phyloP scores from a whole-genome alignment of 2,113 vertebrate genomes.

The Malurus cyaneus region DNA sequence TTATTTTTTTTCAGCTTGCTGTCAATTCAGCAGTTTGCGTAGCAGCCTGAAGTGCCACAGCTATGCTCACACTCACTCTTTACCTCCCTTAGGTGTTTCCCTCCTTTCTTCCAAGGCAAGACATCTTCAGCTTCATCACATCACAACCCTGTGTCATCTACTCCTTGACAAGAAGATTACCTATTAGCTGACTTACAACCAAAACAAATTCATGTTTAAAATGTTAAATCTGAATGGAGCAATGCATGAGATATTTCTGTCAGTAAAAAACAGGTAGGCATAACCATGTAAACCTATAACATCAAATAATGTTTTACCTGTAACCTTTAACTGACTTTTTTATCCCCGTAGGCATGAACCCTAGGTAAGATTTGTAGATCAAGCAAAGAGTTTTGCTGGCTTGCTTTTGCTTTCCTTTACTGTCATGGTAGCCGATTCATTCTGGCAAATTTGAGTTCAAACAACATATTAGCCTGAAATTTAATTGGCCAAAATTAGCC shows the following conservation, averaged over 20 bases:
- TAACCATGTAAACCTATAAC: background rate
- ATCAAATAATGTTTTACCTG: background rate
- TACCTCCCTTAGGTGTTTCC: background rate
- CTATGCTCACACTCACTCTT: background rate
- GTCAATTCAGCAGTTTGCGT: background rate
- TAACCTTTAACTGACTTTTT: background rate
- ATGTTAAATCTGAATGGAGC: background rate
- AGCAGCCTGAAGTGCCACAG: background rate
- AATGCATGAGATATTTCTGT: background rate
- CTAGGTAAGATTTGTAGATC: background rate
- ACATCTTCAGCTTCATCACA: background rate
- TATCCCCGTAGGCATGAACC: background rate
- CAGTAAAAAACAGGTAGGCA: background rate
- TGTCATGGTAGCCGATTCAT: background rate
- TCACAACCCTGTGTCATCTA: background rate
- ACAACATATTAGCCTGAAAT: background rate
- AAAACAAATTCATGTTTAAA: background rate
- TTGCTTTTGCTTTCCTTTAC: background rate
- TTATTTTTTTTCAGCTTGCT: background rate
- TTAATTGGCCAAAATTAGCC: background rate
- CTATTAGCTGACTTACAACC: background rate
- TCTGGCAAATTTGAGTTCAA: background rate
- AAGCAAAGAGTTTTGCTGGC: background rate
- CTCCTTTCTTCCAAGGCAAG: background rate
- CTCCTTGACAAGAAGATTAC: background rate